phyloP scores from a whole-genome alignment of 1,140 invertebrate genomes.

The Aphaenogaster floridana region DNA sequence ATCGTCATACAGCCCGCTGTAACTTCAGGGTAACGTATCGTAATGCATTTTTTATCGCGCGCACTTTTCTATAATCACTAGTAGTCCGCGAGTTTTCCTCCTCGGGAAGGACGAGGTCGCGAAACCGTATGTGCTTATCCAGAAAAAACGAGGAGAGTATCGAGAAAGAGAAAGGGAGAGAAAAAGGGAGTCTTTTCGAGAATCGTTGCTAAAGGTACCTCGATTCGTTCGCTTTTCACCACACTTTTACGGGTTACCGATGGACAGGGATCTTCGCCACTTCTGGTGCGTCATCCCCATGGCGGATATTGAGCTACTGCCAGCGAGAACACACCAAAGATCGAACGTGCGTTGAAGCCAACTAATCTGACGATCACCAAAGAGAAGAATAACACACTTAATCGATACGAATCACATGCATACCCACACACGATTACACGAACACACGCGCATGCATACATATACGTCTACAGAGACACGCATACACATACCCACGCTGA shows the following conservation, averaged over 20 bases:
- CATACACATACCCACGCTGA: constrained; percentile 27
- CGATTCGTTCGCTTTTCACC: constrained; percentile 16
- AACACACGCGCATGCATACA: constrained; percentile 9
- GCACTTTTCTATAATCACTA: constrained; percentile 53
- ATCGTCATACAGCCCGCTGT: constrained; percentile 52
- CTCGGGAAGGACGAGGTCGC: constrained; percentile 5
- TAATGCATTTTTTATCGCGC: constrained; percentile 59
- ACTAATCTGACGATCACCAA: constrained; percentile 49
- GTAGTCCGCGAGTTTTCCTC: constrained; percentile 44
- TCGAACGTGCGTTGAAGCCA: constrained; percentile 43
- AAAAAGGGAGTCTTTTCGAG: background rate
- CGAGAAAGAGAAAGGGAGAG: background rate
- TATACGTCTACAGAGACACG: constrained; percentile 34
- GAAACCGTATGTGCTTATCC: constrained; percentile 16
- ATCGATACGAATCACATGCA: constrained; percentile 5
- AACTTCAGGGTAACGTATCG: constrained; percentile 55
- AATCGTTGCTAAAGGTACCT: background rate
- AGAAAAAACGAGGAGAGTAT: background rate
- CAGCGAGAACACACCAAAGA: constrained; percentile 60
- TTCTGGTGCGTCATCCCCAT: constrained; percentile 58
- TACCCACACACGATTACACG: constrained; percentile 3
- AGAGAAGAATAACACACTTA: constrained; percentile 22
- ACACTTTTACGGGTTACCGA: constrained; percentile 25
- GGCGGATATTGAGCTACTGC: constrained; percentile 68
- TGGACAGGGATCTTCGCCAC: constrained; percentile 41